Percentiles rank a stretch among this genome's conserved stretches.
Conservation (phyloP, 2,797 vertebrate genomes). For the Sebastolobus alascanus region DNA sequence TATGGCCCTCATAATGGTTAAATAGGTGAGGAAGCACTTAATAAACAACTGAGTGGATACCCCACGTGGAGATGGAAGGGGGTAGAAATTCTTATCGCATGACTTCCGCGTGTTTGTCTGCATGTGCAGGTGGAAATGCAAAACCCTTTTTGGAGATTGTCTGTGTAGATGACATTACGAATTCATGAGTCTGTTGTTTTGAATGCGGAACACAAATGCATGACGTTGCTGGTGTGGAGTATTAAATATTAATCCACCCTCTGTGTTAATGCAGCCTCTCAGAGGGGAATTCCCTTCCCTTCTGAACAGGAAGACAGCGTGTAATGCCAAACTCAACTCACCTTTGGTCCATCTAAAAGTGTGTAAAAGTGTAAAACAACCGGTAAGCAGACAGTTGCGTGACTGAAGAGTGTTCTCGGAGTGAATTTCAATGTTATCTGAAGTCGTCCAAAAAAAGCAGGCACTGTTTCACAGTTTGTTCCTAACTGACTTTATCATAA, state of each 20-base stretch:
- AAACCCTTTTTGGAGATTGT: slow-evolving; percentile 45
- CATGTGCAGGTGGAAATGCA: slow-evolving; percentile 8
- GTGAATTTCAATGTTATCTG: slow-evolving; percentile 14
- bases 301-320: background rate
- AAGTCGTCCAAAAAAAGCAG: slow-evolving; percentile 24
- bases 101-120: slow-evolving; percentile 15
- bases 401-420: slow-evolving; percentile 18
- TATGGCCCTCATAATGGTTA: background rate
- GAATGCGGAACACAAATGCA: background rate
- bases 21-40: slow-evolving; percentile 34
- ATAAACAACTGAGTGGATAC: slow-evolving; percentile 40
- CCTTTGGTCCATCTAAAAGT: background rate
- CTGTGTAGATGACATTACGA: background rate
- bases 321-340: background rate
- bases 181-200: slow-evolving; percentile 7
- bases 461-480: slow-evolving; percentile 1
- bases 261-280: background rate
- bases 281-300: background rate
- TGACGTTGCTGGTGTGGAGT: background rate
- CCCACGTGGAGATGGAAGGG: slow-evolving; percentile 22
- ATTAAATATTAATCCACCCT: slow-evolving; percentile 40
- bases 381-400: background rate
- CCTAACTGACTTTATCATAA: slow-evolving; percentile 21
- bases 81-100: slow-evolving; percentile 7
- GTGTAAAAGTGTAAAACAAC: background rate